These are phyloP conservation scores for Anthoptus insignis DNA, from an alignment of 2,888 invertebrate genomes.

Conservation along the genomic window DNA sequence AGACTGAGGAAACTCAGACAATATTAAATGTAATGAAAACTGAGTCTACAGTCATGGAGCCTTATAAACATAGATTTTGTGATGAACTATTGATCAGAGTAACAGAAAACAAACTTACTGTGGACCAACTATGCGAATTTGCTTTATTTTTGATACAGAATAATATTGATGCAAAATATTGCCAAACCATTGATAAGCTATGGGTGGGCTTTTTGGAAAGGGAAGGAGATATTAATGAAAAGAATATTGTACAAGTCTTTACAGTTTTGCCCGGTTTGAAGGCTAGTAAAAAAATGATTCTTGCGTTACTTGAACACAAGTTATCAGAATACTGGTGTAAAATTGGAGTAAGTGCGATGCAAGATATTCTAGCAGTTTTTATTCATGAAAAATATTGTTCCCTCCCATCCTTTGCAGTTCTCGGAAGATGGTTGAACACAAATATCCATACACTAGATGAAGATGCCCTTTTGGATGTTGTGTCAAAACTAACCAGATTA, in stretches of 20 bases:
- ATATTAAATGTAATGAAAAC: conserved; percentile 77
- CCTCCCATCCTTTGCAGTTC: conserved; percentile 71
- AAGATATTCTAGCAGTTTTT: conserved; percentile 79
- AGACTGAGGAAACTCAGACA: conserved; percentile 80
- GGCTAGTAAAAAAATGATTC: conserved; percentile 86
- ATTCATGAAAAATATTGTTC: conserved; percentile 71
- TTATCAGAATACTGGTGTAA: conserved; percentile 86
- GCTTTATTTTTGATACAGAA: conserved; percentile 84
- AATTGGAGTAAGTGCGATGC: conserved; percentile 76
- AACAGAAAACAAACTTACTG: conserved; percentile 85
- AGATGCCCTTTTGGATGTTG: conserved; percentile 82
- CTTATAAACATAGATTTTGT: conserved; percentile 84
- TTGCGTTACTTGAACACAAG: conserved; percentile 87
- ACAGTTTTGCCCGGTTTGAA: conserved; percentile 85
- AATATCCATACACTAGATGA: conserved; percentile 88
- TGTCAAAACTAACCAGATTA: conserved; percentile 83
- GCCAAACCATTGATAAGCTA: conserved; percentile 87
- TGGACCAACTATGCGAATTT: conserved; percentile 88
- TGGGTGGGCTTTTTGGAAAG: conserved; percentile 89
- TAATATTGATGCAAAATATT: conserved; percentile 75
- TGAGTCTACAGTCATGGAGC: conserved; percentile 71
- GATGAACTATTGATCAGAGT: conserved; percentile 88
- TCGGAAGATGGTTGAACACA: conserved; percentile 86
- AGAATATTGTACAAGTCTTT: conserved; percentile 87
- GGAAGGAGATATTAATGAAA: conserved; percentile 85